Conservation (phyloP, 2,113 vertebrate species). For the Todiramphus chloris region DNA sequence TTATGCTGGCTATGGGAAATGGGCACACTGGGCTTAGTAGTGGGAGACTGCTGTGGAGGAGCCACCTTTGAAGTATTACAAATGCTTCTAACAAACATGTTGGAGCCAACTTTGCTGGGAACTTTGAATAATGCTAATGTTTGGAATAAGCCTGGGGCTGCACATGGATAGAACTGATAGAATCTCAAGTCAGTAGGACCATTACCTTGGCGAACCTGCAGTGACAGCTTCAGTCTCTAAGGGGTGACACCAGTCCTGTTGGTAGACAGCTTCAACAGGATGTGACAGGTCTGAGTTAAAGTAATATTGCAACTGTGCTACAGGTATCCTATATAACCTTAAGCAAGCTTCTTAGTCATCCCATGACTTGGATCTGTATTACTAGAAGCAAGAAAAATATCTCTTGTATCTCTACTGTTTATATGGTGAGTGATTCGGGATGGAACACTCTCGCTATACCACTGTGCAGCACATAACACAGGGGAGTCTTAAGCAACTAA, state of each 20-base stretch:
- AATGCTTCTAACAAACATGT: background rate
- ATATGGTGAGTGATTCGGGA: slow-evolving; percentile 13
- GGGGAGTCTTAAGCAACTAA: slow-evolving; percentile 41
- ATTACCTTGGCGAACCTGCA: background rate
- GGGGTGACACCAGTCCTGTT: background rate
- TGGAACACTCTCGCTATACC: background rate
- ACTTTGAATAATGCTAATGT: background rate
- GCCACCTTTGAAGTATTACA: background rate
- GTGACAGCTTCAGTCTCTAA: background rate
- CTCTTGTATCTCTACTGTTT: slow-evolving; percentile 39
- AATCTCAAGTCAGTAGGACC: background rate
- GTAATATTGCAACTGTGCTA: background rate
- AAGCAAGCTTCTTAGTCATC: background rate
- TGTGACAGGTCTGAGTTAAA: background rate
- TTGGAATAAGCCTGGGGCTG: background rate
- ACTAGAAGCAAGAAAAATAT: slow-evolving; percentile 22
- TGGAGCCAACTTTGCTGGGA: background rate
- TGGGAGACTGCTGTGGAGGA: background rate
- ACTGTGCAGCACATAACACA: slow-evolving; percentile 24
- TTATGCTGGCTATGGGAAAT: background rate
- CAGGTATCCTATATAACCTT: background rate
- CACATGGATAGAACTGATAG: accelerated
- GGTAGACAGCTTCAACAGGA: background rate
- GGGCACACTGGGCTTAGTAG: background rate
- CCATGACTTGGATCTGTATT: background rate